phyloP scores from a whole-genome alignment of 64 coral and sea anemone genomes.

The Catalaphyllia jardinei region DNA sequence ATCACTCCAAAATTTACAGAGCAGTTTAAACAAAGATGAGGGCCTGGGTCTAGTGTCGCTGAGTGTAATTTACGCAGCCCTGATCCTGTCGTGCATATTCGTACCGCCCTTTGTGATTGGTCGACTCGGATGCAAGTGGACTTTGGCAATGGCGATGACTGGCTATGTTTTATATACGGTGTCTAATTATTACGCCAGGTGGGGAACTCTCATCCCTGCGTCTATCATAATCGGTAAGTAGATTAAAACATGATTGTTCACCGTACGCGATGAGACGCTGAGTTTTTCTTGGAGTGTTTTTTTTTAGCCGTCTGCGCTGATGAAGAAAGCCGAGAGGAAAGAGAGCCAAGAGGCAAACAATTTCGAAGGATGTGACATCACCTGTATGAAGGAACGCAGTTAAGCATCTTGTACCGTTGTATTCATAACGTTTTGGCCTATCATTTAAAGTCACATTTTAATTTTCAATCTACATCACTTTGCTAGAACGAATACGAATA shows the following conservation, averaged over 20 bases:
- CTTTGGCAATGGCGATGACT: slow-evolving; percentile 79
- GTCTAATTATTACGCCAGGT: slow-evolving; percentile 85
- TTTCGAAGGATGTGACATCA: no score
- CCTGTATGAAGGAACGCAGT: no score
- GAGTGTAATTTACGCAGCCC: slow-evolving; percentile 82
- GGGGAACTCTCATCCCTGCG: slow-evolving; percentile 86
- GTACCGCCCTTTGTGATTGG: slow-evolving; percentile 93
- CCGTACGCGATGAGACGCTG: background rate
- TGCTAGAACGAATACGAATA: no score
- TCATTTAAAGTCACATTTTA: no score
- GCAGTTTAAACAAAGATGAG: slow-evolving; percentile 84
- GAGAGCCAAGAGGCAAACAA: no score
- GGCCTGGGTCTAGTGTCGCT: slow-evolving; percentile 82
- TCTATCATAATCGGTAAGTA: slow-evolving; percentile 87
- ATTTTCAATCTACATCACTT: no score
- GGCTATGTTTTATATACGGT: slow-evolving; percentile 85
- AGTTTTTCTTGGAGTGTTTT: no score
- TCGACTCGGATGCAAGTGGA: slow-evolving; percentile 94
- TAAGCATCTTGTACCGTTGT: no score
- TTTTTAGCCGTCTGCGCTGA: no score
- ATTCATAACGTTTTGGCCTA: no score
- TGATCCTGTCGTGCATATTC: slow-evolving; percentile 94
- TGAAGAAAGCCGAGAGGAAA: no score
- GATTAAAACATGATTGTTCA: background rate
- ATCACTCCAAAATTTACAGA: slow-evolving; percentile 97